phyloP scores from a whole-genome alignment of 2,797 vertebrate genomes.

The Prunella strophiata region DNA sequence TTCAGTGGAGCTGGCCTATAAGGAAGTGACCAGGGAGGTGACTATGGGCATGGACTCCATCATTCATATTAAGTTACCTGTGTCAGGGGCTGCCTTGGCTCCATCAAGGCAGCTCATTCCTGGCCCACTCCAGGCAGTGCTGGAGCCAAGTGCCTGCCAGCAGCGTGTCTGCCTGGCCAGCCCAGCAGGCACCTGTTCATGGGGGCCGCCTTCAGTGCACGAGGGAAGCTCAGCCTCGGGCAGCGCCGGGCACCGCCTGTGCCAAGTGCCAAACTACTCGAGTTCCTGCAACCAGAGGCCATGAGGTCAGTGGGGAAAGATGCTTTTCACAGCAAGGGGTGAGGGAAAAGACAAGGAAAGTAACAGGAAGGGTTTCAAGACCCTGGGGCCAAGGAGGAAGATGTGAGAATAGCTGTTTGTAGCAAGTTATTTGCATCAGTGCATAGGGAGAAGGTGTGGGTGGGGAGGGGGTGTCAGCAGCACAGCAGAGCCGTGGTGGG shows the following conservation, averaged over 20 bases:
- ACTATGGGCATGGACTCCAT: rapidly evolving
- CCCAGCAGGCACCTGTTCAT: background rate
- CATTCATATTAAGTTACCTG: background rate
- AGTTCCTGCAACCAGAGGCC: background rate
- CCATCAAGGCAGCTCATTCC: background rate
- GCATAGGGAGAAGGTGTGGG: background rate
- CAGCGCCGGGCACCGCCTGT: rapidly evolving
- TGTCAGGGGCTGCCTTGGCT: background rate
- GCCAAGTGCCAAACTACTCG: conserved; percentile 39
- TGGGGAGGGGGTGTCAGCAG: background rate
- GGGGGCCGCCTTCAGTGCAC: background rate
- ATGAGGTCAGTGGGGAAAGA: background rate
- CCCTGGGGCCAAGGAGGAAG: background rate
- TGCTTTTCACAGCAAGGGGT: background rate
- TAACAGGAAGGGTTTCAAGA: background rate
- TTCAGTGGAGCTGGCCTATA: background rate
- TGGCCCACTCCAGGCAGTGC: rapidly evolving
- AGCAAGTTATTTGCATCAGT: background rate
- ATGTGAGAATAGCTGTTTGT: background rate
- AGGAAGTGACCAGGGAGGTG: background rate
- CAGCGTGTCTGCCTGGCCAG: rapidly evolving
- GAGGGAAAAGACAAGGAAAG: background rate
- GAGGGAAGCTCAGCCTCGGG: background rate
- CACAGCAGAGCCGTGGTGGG: rapidly evolving
- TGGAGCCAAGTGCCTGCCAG: background rate